Evolutionary conservation across 2,113 vertebrate species (phyloP), one percentile per base, ranked within the genome.

Genomic region (Alethe castanea): DNA sequence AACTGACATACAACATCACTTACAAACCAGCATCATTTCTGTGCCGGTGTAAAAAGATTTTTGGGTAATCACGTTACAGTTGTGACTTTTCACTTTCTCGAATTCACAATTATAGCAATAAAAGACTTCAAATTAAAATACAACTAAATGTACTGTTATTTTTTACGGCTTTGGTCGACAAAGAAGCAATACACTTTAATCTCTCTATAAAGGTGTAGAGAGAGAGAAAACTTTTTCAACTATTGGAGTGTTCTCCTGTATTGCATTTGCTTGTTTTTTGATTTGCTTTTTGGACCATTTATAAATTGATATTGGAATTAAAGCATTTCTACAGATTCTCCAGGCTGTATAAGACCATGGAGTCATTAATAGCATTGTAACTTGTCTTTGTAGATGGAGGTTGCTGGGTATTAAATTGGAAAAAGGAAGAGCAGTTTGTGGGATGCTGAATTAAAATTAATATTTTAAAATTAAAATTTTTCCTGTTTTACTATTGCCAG

Each of bases 121-220:
- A 72, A 76, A 38, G 12, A 6, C 25, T 78, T 69, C 31, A 79
- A 47, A 85, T 44, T 47, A 64, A 88, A 92, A 72, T 31, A n/a
- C 33, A 59, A 24, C 6, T 35, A 42, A 28, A 35, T 9, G 14
- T 48, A 25, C 26, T 19, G 13, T 19, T 35, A 25, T 31, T 91
- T 54, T 64, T 70, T n/a, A 40, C 0, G 0, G 11, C 18, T 45
- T 56, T 61, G 25, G 15, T 65, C 1, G 2, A 31, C 28, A 38
- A 86, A 67, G 38, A 24, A 50, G 11, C n/a, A 40, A 44, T 11
- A 26, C 19, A 29, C 19, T 65, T 93, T 53, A 66, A 53, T 47
- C 9, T 5, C 50, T 81, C 10, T 70, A 1, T 40, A 12, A 4
- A 8, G 7, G 12, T 19, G 22, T 11, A 54, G 6, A 45, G 20